Conservation (phyloP, 30 jellyfish, hydroid and myxozoan genomes). For the Aurelia aurita region DNA sequence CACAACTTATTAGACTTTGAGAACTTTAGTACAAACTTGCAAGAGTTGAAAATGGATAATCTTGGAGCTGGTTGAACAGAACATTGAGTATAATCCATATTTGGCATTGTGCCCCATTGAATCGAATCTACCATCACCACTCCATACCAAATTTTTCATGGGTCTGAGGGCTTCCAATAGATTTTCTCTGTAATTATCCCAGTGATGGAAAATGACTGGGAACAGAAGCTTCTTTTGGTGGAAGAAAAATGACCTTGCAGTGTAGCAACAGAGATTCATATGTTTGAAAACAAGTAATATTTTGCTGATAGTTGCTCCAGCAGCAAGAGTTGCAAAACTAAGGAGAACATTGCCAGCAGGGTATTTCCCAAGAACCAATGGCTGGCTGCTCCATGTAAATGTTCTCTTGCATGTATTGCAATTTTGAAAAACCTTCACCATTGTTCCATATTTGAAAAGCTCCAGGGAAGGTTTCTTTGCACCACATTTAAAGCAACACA, state of each 20-base stretch:
- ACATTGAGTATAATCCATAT: constrained; percentile 31
- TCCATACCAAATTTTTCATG: constrained; percentile 18
- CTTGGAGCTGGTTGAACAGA: constrained; percentile 12
- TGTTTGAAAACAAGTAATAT: constrained; percentile 13
- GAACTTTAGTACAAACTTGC: constrained; percentile 13
- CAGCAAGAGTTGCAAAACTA: constrained; percentile 21
- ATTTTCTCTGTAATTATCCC: constrained; percentile 3
- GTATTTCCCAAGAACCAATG: constrained; percentile 1
- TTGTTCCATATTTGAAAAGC: constrained; percentile 22
- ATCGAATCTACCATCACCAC: constrained; percentile 60
- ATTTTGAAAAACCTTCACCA: constrained; percentile 15
- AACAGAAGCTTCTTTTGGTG: constrained; percentile 46
- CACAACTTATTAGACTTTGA: background rate
- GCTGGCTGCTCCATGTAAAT: constrained; percentile 22
- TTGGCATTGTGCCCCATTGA: constrained; percentile 49
- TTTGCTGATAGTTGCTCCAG: constrained; percentile 35
- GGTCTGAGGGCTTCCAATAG: background rate
- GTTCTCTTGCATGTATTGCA: constrained; percentile 6
- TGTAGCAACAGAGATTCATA: constrained; percentile 14
- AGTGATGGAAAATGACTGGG: constrained; percentile 20
- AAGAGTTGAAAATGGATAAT: constrained; percentile 33
- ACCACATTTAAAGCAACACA: constrained; percentile 34
- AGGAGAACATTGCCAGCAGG: constrained; percentile 41
- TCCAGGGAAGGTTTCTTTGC: constrained; percentile 1
- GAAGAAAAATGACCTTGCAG: constrained; percentile 19